Evolutionary conservation across 2,888 invertebrate genomes (phyloP).

Genomic region (Volucella inflata): DNA sequence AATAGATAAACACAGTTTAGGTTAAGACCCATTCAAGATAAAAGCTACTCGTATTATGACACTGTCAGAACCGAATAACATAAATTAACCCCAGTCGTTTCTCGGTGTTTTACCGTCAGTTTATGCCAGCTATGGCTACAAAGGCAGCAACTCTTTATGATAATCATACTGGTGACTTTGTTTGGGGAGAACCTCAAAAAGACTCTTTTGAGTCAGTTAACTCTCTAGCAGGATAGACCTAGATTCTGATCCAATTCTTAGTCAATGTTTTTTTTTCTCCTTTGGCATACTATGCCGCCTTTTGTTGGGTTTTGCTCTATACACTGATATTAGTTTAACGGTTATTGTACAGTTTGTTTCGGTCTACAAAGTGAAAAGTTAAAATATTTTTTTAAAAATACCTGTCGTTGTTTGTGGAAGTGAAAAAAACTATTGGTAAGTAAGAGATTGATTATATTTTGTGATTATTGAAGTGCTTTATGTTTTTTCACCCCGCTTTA

Average conservation of each 20-base stretch:
- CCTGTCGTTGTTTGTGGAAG: not conserved
- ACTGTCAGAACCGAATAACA: not conserved
- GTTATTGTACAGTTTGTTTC: too few species aligned
- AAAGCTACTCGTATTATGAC: slow-evolving; percentile 43
- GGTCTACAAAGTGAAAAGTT: not conserved
- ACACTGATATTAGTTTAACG: not conserved
- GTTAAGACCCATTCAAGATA: slow-evolving; percentile 77
- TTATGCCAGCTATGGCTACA: slow-evolving; percentile 26
- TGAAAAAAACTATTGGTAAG: slow-evolving; percentile 7
- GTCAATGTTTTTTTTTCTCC: not conserved
- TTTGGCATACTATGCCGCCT: not conserved
- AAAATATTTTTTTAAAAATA: not conserved
- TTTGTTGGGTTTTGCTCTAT: slow-evolving; percentile 2
- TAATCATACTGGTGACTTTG: not conserved
- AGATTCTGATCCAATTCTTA: slow-evolving; percentile 16
- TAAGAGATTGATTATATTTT: slow-evolving; percentile 10
- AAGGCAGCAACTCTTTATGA: not conserved
- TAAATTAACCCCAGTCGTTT: slow-evolving; percentile 76
- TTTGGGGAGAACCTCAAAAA: not conserved
- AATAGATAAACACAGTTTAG: slow-evolving; percentile 78
- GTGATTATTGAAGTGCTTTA: slow-evolving; percentile 14
- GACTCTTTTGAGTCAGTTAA: too few species aligned
- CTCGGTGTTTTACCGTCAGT: slow-evolving; percentile 70
- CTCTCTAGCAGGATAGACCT: slow-evolving; percentile 16
- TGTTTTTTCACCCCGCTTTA: slow-evolving; percentile 7